These are phyloP conservation scores for Tapirus terrestris DNA, from an alignment of 2,113 vertebrate genomes.

Conservation along the genomic window DNA sequence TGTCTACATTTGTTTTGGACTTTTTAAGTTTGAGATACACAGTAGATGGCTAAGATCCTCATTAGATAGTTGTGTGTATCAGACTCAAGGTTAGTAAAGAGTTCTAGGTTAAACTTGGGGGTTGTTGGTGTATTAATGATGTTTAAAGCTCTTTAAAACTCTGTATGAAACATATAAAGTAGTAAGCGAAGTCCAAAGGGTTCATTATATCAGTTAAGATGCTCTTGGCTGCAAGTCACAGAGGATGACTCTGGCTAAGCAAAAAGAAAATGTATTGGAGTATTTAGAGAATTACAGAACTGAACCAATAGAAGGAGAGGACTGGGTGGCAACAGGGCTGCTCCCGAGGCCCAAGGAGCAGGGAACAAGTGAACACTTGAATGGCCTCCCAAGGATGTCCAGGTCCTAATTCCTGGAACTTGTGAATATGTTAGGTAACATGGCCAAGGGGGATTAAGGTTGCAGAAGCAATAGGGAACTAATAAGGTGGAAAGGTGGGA, in stretches of 20 bases:
- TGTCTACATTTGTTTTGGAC: neutral
- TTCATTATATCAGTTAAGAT: fast-evolving
- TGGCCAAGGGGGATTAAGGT: neutral
- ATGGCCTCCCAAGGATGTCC: neutral
- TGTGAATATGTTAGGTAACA: fast-evolving
- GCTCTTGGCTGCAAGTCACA: neutral
- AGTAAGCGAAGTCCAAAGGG: neutral
- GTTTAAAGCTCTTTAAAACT: neutral
- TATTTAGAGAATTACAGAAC: neutral
- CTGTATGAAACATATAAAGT: fast-evolving
- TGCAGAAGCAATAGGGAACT: neutral
- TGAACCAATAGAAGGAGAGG: neutral
- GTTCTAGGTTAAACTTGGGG: neutral
- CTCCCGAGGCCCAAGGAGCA: fast-evolving
- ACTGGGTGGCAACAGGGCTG: fast-evolving
- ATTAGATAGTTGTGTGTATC: neutral
- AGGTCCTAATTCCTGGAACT: neutral
- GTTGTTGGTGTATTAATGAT: neutral
- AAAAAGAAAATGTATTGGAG: too few species aligned
- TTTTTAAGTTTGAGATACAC: neutral
- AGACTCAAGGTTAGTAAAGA: neutral
- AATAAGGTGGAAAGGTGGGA: neutral
- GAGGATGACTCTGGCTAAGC: neutral
- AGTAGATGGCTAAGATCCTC: neutral
- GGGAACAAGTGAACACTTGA: neutral